Percentiles rank a stretch among this genome's conserved stretches.
These are phyloP conservation scores for Oryzias celebensis DNA, from an alignment of 2,113 vertebrate genomes.

Conservation along the genomic window DNA sequence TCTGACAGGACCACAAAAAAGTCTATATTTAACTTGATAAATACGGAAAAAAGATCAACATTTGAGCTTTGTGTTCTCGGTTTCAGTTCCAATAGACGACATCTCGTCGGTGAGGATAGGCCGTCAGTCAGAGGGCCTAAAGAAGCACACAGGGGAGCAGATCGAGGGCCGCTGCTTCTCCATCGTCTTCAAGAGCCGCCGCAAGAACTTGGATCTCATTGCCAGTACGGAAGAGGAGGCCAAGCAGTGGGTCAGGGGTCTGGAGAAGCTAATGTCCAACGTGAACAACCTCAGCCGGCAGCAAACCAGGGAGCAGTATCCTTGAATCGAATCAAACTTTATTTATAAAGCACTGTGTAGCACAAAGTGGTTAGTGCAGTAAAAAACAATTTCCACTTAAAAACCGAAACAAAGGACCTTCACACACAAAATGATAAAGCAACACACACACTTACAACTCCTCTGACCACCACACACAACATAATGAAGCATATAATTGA, in stretches of 20 bases:
- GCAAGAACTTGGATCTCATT: constrained; percentile 91
- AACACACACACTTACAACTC: too few species aligned
- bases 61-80: not conserved
- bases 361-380: too few species aligned
- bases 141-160: constrained; percentile 85
- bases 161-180: constrained; percentile 88
- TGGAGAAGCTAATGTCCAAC: constrained; percentile 83
- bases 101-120: constrained; percentile 86
- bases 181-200: constrained; percentile 89
- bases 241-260: constrained; percentile 86
- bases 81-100: constrained; percentile 88
- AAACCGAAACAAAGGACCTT: too few species aligned
- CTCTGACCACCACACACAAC: too few species aligned
- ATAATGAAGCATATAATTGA: too few species aligned
- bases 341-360: too few species aligned
- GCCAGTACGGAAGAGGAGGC: constrained; percentile 82
- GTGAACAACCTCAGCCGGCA: constrained; percentile 79
- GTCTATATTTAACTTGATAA: not conserved
- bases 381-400: too few species aligned
- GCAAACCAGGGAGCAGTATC: constrained; percentile 94
- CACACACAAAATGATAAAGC: too few species aligned
- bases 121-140: constrained; percentile 89
- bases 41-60: not conserved
- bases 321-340: constrained; percentile 54
- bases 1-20: not conserved